Percentiles rank a stretch among this genome's conserved stretches.
Conservation (phyloP, 2,888 invertebrate genomes). For the Prenolepis imparis region DNA sequence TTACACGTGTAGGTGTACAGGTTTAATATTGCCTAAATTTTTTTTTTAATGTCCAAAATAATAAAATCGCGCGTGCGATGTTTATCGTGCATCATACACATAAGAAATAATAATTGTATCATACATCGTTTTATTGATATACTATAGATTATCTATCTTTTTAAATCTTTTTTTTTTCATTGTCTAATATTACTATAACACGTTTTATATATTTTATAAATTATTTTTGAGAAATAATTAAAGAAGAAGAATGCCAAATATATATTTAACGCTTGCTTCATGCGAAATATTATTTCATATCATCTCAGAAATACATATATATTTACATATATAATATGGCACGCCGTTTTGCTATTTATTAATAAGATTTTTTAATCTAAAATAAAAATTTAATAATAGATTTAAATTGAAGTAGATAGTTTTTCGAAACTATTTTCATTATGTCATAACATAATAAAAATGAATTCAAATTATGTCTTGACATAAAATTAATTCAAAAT, state of each 20-base stretch:
- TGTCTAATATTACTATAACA: neutral
- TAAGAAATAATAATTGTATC: neutral
- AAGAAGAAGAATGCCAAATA: neutral
- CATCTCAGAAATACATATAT: neutral
- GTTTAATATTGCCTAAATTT: conserved; percentile 50
- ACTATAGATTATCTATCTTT: neutral
- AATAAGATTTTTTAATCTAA: too few species aligned
- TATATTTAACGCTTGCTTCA: neutral
- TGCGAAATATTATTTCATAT: neutral
- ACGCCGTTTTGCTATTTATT: too few species aligned
- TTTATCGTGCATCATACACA: conserved; percentile 84
- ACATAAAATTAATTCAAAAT: too few species aligned
- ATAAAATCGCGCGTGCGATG: conserved; percentile 97
- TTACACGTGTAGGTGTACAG: conserved; percentile 67
- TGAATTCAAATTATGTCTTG: too few species aligned
- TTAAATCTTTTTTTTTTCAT: neutral
- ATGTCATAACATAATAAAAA: too few species aligned
- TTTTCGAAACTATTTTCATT: too few species aligned
- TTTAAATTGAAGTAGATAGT: too few species aligned
- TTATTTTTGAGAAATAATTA: neutral
- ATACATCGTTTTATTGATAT: neutral
- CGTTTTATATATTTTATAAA: neutral
- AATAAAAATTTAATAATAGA: too few species aligned
- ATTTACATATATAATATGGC: neutral
- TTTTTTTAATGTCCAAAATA: conserved; percentile 98